Percentiles rank a stretch among this genome's conserved stretches.
phyloP scores from a whole-genome alignment of 2,113 vertebrate species.

The Dolichotis patagonum region DNA sequence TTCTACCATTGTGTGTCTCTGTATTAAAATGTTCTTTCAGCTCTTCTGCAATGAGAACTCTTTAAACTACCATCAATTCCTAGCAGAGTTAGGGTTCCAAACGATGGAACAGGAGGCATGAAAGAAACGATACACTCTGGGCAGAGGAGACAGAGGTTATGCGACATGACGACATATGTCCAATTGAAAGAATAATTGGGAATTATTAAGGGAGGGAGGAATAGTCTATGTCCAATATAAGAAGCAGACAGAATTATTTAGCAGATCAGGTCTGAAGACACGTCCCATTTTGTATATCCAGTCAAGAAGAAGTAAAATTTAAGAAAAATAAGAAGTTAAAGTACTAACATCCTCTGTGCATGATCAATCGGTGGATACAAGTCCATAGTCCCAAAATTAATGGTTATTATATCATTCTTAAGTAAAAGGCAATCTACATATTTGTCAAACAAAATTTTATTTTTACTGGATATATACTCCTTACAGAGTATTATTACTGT shows the following conservation, averaged over 20 bases:
- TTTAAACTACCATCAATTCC: background rate
- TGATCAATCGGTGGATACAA: no score
- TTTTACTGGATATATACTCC: no score
- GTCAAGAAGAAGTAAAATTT: background rate
- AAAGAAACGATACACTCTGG: background rate
- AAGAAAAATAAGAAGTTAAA: background rate
- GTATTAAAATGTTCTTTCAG: background rate
- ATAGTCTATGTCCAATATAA: background rate
- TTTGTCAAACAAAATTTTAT: background rate
- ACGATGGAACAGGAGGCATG: background rate
- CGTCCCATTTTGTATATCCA: background rate
- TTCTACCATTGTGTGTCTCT: background rate
- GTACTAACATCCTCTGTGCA: background rate
- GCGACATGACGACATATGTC: background rate
- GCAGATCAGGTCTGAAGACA: background rate
- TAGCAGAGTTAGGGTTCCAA: background rate
- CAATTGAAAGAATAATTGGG: background rate
- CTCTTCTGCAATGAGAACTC: background rate
- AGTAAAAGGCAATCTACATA: background rate
- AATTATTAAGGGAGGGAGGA: no score
- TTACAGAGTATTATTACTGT: background rate
- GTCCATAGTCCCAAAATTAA: background rate
- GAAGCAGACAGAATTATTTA: background rate
- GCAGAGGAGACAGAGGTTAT: background rate
- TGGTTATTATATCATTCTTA: background rate